phyloP scores from a whole-genome alignment of 2,113 vertebrate genomes.

The Leptobrachium leishanense region DNA sequence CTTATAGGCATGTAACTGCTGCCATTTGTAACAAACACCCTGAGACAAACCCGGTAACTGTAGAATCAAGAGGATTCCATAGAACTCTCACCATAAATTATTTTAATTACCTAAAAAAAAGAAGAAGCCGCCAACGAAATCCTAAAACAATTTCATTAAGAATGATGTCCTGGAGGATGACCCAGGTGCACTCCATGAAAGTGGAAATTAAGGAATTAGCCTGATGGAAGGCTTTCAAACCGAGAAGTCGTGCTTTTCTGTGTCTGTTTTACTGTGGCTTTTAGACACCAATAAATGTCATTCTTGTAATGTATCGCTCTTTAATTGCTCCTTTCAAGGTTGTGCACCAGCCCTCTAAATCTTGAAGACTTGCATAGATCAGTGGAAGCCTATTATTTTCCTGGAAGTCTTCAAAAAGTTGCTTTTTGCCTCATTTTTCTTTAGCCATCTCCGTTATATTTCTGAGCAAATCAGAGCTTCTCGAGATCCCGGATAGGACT shows the following conservation, averaged over 20 bases:
- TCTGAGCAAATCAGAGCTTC: too few species aligned
- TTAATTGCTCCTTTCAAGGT: slow-evolving; percentile 42
- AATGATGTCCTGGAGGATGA: slow-evolving; percentile 27
- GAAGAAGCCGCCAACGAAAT: too few species aligned
- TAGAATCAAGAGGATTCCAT: too few species aligned
- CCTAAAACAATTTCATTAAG: slow-evolving; percentile 26
- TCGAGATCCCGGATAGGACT: too few species aligned
- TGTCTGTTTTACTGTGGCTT: slow-evolving; percentile 39
- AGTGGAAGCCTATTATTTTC: neutral
- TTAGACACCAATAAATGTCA: slow-evolving; percentile 47
- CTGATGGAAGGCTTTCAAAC: slow-evolving; percentile 38
- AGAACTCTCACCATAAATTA: too few species aligned
- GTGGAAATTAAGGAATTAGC: slow-evolving; percentile 44
- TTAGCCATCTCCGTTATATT: too few species aligned
- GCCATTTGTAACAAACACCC: too few species aligned
- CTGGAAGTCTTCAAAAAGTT: too few species aligned
- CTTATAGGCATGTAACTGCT: too few species aligned
- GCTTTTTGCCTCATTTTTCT: too few species aligned
- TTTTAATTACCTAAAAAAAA: too few species aligned
- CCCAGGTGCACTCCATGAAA: slow-evolving; percentile 40
- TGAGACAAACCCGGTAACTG: too few species aligned
- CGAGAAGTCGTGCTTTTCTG: slow-evolving; percentile 33
- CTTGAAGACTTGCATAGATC: neutral
- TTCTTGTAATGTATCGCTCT: slow-evolving; percentile 38
- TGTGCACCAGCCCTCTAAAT: neutral